These are phyloP conservation scores for Leguminivora glycinivorella DNA, from an alignment of 1,140 invertebrate genomes.

Conservation along the genomic window DNA sequence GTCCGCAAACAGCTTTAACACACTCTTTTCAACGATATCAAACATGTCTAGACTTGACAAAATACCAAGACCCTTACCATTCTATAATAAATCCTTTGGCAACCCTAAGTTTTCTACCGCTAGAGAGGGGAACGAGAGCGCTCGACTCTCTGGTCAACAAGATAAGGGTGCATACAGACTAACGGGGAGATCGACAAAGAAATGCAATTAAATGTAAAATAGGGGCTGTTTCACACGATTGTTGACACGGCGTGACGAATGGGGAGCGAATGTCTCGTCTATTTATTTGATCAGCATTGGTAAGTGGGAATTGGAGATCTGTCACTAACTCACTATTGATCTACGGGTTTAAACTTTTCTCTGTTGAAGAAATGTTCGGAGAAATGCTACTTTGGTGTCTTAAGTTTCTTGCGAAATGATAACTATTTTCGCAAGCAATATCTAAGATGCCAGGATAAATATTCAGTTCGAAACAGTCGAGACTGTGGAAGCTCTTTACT, in stretches of 20 bases:
- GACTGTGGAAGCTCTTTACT: too few species aligned
- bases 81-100: not conserved
- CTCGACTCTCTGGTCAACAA: constrained; percentile 33
- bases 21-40: constrained; percentile 68
- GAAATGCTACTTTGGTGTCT: too few species aligned
- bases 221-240: constrained; percentile 73
- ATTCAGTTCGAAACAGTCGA: too few species aligned
- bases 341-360: constrained; percentile 1
- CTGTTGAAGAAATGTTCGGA: too few species aligned
- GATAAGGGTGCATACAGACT: constrained; percentile 76
- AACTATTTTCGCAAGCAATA: too few species aligned
- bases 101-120: not conserved
- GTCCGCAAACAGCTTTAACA: constrained; percentile 67
- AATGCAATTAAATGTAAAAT: constrained; percentile 79
- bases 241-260: constrained; percentile 73
- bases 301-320: constrained; percentile 24
- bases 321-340: constrained; percentile 16
- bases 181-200: constrained; percentile 75
- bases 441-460: too few species aligned
- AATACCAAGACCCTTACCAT: constrained; percentile 38
- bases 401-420: too few species aligned
- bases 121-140: constrained; percentile 20
- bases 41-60: constrained; percentile 63
- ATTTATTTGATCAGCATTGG: constrained; percentile 39
- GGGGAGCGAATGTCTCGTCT: constrained; percentile 47